phyloP scores from a whole-genome alignment of 2,113 vertebrate genomes.

The Gobiocypris rarus region DNA sequence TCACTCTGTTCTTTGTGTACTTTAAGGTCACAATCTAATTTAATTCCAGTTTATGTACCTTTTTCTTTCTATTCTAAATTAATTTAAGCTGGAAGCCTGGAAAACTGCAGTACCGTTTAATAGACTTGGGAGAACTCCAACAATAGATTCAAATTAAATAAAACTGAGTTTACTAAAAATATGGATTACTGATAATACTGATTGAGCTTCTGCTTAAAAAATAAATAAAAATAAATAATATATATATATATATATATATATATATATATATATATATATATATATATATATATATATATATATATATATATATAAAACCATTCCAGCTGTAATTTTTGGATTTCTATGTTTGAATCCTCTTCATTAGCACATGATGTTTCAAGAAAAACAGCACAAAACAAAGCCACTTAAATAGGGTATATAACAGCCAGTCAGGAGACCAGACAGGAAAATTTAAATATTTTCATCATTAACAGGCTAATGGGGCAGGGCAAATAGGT shows the following conservation, averaged over 20 bases:
- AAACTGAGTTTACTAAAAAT: not conserved
- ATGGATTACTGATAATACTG: not conserved
- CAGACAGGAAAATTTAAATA: constrained; percentile 54
- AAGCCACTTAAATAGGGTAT: constrained; percentile 37
- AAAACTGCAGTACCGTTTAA: constrained; percentile 37
- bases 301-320: not conserved
- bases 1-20: constrained; percentile 3
- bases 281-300: no score
- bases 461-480: constrained; percentile 61
- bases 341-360: not conserved
- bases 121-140: not conserved
- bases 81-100: constrained; percentile 34
- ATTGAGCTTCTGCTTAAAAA: not conserved
- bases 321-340: not conserved
- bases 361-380: constrained; percentile 3
- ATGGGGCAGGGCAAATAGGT: constrained; percentile 60
- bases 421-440: constrained; percentile 37
- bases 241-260: no score
- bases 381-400: constrained; percentile 19
- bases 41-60: constrained; percentile 46
- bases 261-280: no score
- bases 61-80: constrained; percentile 46
- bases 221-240: not conserved
- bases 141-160: not conserved
- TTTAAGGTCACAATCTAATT: constrained; percentile 57